phyloP scores from a whole-genome alignment of 2,888 invertebrate genomes.

The Cremastobaeus sp. region DNA sequence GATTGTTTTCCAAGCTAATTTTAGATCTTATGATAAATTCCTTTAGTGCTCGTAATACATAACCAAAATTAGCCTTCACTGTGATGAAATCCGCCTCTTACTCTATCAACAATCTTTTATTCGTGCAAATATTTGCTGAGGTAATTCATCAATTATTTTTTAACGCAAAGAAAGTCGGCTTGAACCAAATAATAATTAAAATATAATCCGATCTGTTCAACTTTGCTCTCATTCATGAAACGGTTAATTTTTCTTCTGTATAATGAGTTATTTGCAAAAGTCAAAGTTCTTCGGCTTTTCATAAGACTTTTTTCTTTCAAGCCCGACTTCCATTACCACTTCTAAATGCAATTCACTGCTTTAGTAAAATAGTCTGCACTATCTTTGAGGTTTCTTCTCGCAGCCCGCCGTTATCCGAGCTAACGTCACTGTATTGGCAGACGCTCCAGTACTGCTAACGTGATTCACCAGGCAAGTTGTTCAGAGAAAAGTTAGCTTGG shows the following conservation, averaged over 20 bases:
- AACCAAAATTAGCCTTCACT: no score
- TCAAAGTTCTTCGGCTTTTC: slow-evolving; percentile 10
- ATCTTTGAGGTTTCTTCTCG: slow-evolving; percentile 41
- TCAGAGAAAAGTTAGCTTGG: slow-evolving; percentile 69
- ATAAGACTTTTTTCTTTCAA: slow-evolving; percentile 38
- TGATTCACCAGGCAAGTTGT: slow-evolving; percentile 39
- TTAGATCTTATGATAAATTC: no score
- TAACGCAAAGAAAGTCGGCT: no score
- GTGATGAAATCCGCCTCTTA: no score
- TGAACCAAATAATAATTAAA: no score
- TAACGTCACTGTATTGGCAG: slow-evolving; percentile 54
- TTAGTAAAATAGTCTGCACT: slow-evolving; percentile 42
- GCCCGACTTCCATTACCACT: slow-evolving; percentile 49
- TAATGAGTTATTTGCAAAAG: slow-evolving; percentile 37
- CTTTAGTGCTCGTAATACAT: no score
- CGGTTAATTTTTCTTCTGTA: slow-evolving; percentile 16
- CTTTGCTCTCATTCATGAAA: no score
- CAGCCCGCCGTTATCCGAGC: slow-evolving; percentile 41
- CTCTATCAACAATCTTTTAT: no score
- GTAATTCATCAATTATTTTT: no score
- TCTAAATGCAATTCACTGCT: slow-evolving; percentile 45
- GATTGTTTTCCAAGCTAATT: no score
- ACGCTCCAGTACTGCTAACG: slow-evolving; percentile 24
- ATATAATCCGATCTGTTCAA: no score
- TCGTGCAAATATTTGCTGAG: no score